Evolutionary conservation across 1,140 invertebrate genomes (phyloP).

Genomic region (Sminthurinus signatus): DNA sequence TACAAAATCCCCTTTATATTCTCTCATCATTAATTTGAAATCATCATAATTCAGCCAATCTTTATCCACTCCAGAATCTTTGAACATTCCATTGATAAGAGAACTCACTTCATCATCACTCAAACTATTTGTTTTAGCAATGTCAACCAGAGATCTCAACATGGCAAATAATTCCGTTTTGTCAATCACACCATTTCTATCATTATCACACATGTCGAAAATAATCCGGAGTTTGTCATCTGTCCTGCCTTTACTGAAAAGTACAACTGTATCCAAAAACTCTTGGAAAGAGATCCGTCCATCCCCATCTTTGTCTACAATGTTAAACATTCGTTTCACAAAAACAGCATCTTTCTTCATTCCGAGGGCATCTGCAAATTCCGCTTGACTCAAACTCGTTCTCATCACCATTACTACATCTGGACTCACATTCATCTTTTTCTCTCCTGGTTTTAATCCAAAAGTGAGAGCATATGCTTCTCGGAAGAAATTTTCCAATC

Average conservation of each 20-base stretch:
- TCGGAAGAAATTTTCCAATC: slow-evolving; percentile 96
- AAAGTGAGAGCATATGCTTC: slow-evolving; percentile 95
- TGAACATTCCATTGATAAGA: slow-evolving; percentile 89
- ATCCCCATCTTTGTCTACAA: slow-evolving; percentile 93
- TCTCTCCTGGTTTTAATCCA: slow-evolving; percentile 62
- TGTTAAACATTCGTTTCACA: slow-evolving; percentile 98
- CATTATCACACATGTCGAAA: slow-evolving; percentile 98
- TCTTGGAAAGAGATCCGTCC: slow-evolving; percentile 96
- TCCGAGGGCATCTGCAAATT: slow-evolving; percentile 94
- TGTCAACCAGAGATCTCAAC: slow-evolving; percentile 87
- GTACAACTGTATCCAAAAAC: slow-evolving; percentile 90
- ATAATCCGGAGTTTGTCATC: slow-evolving; percentile 95
- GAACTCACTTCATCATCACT: slow-evolving; percentile 80
- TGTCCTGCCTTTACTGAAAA: slow-evolving; percentile 83
- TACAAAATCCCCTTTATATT: slow-evolving; percentile 93
- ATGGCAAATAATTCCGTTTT: slow-evolving; percentile 91
- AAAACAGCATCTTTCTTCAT: slow-evolving; percentile 96
- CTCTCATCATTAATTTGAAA: slow-evolving; percentile 93
- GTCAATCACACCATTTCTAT: slow-evolving; percentile 90
- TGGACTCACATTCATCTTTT: slow-evolving; percentile 61
- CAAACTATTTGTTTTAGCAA: slow-evolving; percentile 82
- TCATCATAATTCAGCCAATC: slow-evolving; percentile 89
- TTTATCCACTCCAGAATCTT: slow-evolving; percentile 85
- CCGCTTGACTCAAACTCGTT: slow-evolving; percentile 84
- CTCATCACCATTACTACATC: slow-evolving; percentile 88